These are phyloP conservation scores for Drosophila paramelanica DNA, from an alignment of 2,888 invertebrate species.

Conservation along the genomic window DNA sequence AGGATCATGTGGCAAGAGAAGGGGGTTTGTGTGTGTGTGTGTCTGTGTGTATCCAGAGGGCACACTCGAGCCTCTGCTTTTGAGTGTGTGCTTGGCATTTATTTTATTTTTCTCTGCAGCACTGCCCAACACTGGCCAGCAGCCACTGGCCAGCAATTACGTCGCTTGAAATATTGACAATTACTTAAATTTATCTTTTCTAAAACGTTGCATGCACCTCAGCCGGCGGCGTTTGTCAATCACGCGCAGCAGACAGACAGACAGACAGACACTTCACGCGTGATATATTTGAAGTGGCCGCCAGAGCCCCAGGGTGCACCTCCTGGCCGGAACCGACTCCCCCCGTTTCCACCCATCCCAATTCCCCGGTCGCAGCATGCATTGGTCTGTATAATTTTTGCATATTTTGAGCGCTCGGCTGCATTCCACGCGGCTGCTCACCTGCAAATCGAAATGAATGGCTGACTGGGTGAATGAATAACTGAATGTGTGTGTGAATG, in stretches of 20 bases:
- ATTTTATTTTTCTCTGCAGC: conserved; percentile 45
- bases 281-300: conserved; percentile 78
- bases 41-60: conserved; percentile 14
- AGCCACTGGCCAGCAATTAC: conserved; percentile 65
- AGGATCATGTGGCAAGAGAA: conserved; percentile 9
- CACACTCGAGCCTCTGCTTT: conserved; percentile 20
- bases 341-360: not conserved
- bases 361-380: conserved; percentile 42
- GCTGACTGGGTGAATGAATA: conserved; percentile 44
- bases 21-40: not conserved
- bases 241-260: conserved; percentile 54
- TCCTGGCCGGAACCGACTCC: not conserved
- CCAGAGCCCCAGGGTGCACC: conserved; percentile 13
- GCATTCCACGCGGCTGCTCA: conserved; percentile 77
- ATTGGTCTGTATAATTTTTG: conserved; percentile 75
- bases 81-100: conserved; percentile 58
- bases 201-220: conserved; percentile 76
- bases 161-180: conserved; percentile 79
- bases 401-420: conserved; percentile 63
- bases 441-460: conserved; percentile 73
- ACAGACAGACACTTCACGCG: conserved; percentile 67
- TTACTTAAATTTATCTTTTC: conserved; percentile 81
- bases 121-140: conserved; percentile 4
- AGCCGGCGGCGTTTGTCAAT: conserved; percentile 72
- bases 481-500: conserved; percentile 46